These are phyloP conservation scores for Megaceryle maxima DNA, from an alignment of 2,113 vertebrate species.

Conservation along the genomic window DNA sequence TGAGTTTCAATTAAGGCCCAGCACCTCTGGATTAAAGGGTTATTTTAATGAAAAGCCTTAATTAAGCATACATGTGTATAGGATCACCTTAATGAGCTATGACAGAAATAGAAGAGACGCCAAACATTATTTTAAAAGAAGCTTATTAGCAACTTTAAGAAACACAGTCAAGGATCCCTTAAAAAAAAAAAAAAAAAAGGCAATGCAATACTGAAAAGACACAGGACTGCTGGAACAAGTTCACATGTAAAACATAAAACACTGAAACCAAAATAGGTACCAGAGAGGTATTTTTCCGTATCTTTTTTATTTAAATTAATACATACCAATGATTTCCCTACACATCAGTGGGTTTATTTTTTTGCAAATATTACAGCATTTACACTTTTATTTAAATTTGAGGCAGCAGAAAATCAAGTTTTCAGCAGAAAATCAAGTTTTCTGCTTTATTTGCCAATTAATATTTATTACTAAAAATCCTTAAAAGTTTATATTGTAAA, in stretches of 20 bases:
- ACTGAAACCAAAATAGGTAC: neutral
- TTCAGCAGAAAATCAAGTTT: neutral
- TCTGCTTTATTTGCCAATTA: neutral
- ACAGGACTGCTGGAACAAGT: neutral
- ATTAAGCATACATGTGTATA: constrained; percentile 46
- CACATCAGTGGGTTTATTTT: neutral
- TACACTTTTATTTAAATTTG: neutral
- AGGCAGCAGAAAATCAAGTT: neutral
- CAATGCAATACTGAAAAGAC: neutral
- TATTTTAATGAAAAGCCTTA: constrained; percentile 54
- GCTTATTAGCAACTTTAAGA: neutral
- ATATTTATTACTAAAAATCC: neutral
- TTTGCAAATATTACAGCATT: neutral
- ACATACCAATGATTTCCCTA: neutral
- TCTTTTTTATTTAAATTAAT: neutral
- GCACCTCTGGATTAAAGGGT: constrained; percentile 54
- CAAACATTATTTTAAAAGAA: neutral
- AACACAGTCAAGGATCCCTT: neutral
- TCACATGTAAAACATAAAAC: neutral
- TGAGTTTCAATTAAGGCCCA: constrained; percentile 45
- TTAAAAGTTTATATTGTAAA: neutral
- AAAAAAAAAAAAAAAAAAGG: neutral
- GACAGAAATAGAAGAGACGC: constrained; percentile 22
- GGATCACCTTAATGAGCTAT: constrained; percentile 51
- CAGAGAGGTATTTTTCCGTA: neutral